Base-by-base conservation (phyloP, 2,888 invertebrate species). In the Caenorhabditis sp. region DNA sequence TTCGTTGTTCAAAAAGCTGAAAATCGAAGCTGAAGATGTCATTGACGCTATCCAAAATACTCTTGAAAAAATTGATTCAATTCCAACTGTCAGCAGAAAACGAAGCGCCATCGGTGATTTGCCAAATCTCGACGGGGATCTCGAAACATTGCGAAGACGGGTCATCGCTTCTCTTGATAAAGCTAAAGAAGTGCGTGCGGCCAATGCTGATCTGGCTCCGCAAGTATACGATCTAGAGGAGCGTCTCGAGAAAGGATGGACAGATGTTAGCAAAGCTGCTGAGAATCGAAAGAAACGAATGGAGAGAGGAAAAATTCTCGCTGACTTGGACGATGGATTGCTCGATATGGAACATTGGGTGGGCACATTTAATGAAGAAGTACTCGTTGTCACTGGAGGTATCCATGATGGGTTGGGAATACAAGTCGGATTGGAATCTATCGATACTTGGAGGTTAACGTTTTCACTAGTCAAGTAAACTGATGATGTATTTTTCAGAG, bases 301-400 rank as follows among this genome's bases (percentile, higher is more conserved):
- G 19, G 76, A 76, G 26, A 16, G 51, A n/a, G 68, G 51, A 10
- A 58, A 56, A 31, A n/a, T 68, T 35, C 49, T 68, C 26, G 28
- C 31, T 12, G 80, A 74, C 26, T 24, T 80, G 10, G 80, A 80
- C 16, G 16, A n/a, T 2, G 81, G 70, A 19, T 44, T 75, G 14
- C 38, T 75, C 10, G 75, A 75, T 38, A 63, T 81, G 64, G 81
- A 81, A 38, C 75, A 81, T 24, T 81, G 81, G 81, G 19, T 81
- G 8, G 81, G 75, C 31, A 75, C 81, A 10, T 68, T 81, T 31
- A 75, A 70, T 16, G 81, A 81, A 22, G 70, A 81, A 69, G 47
- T 81, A 3, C 38, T 44, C 12, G 56, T 75, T 14, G 74, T 81
- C 19, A 81, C 64, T 2, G 70, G 75, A n/a, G 49, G 70, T 4